Base-by-base conservation (phyloP, 2,113 vertebrate genomes). In the Bos javanicus region DNA sequence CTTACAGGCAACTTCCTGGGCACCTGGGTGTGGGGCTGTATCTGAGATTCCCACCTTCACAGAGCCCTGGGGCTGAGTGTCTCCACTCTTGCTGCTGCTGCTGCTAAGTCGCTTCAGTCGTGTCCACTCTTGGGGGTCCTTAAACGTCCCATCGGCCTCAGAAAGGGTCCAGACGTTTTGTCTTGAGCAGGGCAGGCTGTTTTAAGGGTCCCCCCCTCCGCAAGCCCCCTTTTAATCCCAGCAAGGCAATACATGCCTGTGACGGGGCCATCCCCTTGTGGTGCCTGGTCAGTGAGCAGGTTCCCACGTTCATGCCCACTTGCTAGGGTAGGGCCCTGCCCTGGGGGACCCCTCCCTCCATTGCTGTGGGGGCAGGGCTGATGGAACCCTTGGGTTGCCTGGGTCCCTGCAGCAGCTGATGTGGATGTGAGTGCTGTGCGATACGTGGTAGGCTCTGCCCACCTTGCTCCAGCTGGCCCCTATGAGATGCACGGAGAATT, bases 261-360 rank as follows among this genome's bases (percentile, higher is more conserved):
- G n/a, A 48, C 7, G 6, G 56, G 56, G 13, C 30, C 85, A 10
- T 57, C 60, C 48, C 43, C 21, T 33, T 12, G 2, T 1, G 16
- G 54, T 26, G 39, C 52, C n/a, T 21, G 33, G 28, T 43, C 8
- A 48, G 52, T 36, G 33, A 33, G 2, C 0, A 21, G 14, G 26
- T 15, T 5, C 15, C 43, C 7, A 30, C 1, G 30, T 15, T 26
- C 4, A 3, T 43, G 12, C 74, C 17, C 36, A 4, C 74, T 5
- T 7, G 26, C 5, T 23, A 1, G 21, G 26, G 2, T 10, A 33
- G 28, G 48, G 48, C 15, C 67, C 0, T 3, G 28, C 33, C 54
- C 3, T 25, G 3, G 11, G 43, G 17, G 59, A 3, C 36, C 28
- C 3, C 30, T 81, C 0, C 0, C n/a, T 0, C 78, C 36, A 39